These are phyloP conservation scores for Pseudomyrmex gracilis DNA, from an alignment of 1,140 invertebrate species.

Conservation along the genomic window DNA sequence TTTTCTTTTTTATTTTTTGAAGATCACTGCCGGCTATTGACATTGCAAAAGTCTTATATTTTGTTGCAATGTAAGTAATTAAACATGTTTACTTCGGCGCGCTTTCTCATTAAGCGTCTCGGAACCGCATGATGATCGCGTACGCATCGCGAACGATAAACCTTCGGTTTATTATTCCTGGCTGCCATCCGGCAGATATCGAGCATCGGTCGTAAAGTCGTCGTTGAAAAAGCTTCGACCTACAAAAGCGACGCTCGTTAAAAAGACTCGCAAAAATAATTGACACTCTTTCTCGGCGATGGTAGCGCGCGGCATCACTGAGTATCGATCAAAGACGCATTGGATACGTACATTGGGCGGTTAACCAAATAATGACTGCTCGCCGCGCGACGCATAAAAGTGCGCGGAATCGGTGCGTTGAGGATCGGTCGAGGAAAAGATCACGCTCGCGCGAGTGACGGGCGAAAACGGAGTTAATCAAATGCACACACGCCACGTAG, in stretches of 20 bases:
- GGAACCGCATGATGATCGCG: neutral
- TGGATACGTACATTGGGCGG: neutral
- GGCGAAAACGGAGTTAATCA: conserved; percentile 70
- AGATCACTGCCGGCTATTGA: conserved; percentile 53
- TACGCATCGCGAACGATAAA: neutral
- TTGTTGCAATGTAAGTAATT: conserved; percentile 51
- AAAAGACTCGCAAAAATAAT: conserved; percentile 62
- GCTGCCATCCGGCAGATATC: conserved; percentile 7
- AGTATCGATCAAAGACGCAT: conserved; percentile 69
- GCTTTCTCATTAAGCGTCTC: conserved; percentile 24
- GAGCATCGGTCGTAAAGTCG: conserved; percentile 18
- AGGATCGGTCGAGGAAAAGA: neutral
- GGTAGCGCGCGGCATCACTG: conserved; percentile 27
- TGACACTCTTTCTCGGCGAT: conserved; percentile 59
- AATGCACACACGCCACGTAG: conserved; percentile 31
- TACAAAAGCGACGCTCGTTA: conserved; percentile 58
- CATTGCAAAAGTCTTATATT: neutral
- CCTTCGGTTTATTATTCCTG: conserved; percentile 1
- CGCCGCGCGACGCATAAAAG: conserved; percentile 33
- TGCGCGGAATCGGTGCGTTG: neutral
- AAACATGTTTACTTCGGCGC: conserved; percentile 60
- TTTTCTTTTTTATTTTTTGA: neutral
- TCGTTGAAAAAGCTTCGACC: conserved; percentile 3
- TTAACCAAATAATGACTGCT: conserved; percentile 58
- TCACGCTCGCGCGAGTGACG: conserved; percentile 36